Evolutionary conservation across 1,140 invertebrate species (phyloP), one percentile per base, ranked within the genome.

Genomic region (Temnothorax longispinosus): DNA sequence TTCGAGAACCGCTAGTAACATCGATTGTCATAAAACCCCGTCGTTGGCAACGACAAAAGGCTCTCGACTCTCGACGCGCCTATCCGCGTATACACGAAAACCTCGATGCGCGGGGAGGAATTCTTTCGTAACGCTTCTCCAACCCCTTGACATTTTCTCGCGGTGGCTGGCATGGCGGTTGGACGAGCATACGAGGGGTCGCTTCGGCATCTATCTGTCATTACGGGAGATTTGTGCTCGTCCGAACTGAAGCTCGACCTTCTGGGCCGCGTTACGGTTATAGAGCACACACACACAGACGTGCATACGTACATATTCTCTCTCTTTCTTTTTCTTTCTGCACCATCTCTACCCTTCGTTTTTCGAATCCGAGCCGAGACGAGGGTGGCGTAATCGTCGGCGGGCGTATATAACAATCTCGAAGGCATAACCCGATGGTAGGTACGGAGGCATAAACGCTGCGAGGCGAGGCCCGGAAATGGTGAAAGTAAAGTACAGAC

Each of bases 261-360:
- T 94, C 89, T 92, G 89, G 87, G 86, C 81, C 69, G 58, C 81
- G 90, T 93, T 94, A 94, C 85, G 91, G 90, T 94, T 94, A 94
- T 93, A 89, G 90, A 89, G 89, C 58, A 80, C 75, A 69, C 65
- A 64, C 15, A 21, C 21, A 0, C 41, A 41, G 18, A 7, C 7
- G n/a, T 15, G 27, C 27, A 11, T 65, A n/a, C 18, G 2, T 21
- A 7, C 38, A 6, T 41, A 6, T 3, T 41, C 38, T 41, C 38
- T 8, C 8, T 77, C 56, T 64, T 56, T 62, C 65, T 78, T 41
- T 69, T 47, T 38, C 50, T 78, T 44, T 35, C 11, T 54, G 27
- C 38, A 10, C 21, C 50, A 6, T 65, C 50, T 64, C 21, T 80
- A 18, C 15, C 44, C 85, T 74, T 74, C 69, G 80, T 27, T 41